phyloP scores from a whole-genome alignment of 2,797 vertebrate species.

The Myotis vivesi region DNA sequence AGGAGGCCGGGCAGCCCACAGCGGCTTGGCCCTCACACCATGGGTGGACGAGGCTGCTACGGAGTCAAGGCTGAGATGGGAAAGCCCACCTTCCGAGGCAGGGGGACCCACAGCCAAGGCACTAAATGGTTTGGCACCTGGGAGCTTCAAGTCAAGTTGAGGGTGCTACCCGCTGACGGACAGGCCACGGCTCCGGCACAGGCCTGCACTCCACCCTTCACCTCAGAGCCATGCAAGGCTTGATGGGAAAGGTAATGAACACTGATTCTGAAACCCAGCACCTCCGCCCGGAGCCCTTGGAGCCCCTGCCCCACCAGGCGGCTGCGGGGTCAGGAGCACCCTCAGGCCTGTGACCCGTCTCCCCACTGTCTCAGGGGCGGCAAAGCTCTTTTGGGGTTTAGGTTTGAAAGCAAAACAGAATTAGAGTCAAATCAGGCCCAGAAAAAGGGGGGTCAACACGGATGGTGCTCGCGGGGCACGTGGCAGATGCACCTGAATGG shows the following conservation, averaged over 20 bases:
- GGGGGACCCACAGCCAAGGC: conserved; percentile 72
- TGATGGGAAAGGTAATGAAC: neutral
- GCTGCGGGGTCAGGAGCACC: fast-evolving
- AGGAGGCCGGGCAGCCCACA: neutral
- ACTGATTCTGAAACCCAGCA: neutral
- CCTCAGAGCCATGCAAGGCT: neutral
- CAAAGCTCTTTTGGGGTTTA: neutral
- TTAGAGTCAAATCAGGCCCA: neutral
- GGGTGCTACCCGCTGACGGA: neutral
- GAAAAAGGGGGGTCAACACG: neutral
- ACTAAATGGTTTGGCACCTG: conserved; percentile 79
- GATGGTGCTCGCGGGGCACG: neutral
- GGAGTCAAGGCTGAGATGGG: conserved; percentile 46
- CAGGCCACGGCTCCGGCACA: neutral
- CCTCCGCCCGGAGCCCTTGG: fast-evolving
- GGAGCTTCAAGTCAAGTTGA: conserved; percentile 72
- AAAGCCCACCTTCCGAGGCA: conserved; percentile 43
- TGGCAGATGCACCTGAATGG: neutral
- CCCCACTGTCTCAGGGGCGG: neutral
- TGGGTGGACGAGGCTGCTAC: neutral
- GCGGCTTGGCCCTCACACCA: conserved; percentile 61
- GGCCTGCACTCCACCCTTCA: neutral
- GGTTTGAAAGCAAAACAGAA: neutral
- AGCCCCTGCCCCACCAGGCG: too few relatives aligned
- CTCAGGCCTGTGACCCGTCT: neutral